Conservation (phyloP, 2,797 vertebrate genomes). For the Ptychadena robeensis region DNA sequence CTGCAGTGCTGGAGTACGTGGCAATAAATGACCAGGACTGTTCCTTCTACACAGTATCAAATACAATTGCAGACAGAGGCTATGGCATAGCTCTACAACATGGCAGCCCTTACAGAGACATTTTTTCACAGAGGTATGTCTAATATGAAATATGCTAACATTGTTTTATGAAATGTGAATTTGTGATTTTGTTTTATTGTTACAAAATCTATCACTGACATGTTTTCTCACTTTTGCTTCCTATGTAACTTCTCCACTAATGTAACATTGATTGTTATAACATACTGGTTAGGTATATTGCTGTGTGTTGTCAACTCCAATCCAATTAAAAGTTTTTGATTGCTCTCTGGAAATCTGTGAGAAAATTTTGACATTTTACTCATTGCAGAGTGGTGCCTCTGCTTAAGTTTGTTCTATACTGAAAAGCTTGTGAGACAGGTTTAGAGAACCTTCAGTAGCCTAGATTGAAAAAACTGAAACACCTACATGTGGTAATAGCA, state of each 20-base stretch:
- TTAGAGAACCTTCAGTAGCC: neutral
- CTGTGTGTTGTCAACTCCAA: slow-evolving; percentile 9
- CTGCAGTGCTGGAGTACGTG: slow-evolving; percentile 93
- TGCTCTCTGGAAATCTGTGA: slow-evolving; percentile 15
- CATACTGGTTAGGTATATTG: slow-evolving; percentile 15
- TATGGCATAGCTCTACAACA: slow-evolving; percentile 97
- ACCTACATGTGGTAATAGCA: neutral
- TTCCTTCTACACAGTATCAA: slow-evolving; percentile 91
- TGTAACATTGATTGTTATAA: slow-evolving; percentile 1
- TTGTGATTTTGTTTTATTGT: neutral
- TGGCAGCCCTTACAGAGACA: slow-evolving; percentile 95
- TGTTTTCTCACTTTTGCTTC: neutral
- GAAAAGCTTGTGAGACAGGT: slow-evolving; percentile 3
- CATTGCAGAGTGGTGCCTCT: neutral
- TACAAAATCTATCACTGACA: neutral
- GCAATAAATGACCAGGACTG: slow-evolving; percentile 96
- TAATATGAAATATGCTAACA: neutral
- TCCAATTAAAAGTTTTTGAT: slow-evolving; percentile 47
- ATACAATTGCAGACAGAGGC: slow-evolving; percentile 88
- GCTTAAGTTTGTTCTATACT: slow-evolving; percentile 10
- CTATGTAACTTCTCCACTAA: neutral
- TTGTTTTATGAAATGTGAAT: neutral
- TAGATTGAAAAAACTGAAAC: slow-evolving; percentile 1
- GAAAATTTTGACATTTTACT: slow-evolving; percentile 30
- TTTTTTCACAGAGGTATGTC: slow-evolving; percentile 95